Percentiles rank a stretch among this genome's conserved stretches.
Conservation (phyloP, 1,140 invertebrate genomes). For the Telenomus remus region DNA sequence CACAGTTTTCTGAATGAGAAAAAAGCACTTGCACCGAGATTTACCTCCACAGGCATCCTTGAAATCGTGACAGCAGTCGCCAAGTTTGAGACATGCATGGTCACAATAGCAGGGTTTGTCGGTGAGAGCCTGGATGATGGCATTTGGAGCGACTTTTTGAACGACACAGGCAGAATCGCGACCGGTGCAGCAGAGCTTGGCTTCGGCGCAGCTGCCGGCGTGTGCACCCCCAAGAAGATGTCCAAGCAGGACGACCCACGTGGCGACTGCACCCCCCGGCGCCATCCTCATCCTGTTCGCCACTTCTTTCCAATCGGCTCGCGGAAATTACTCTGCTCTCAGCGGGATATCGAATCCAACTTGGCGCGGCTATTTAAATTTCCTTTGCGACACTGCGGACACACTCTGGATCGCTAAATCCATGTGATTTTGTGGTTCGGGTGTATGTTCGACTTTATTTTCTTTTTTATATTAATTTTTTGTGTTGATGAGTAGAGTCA, state of each 20-base stretch:
- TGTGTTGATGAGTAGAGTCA: no score
- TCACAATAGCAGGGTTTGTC: conserved; percentile 93
- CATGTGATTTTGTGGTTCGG: conserved; percentile 6
- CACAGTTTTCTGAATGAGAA: no score
- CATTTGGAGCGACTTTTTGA: conserved; percentile 87
- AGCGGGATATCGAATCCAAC: conserved; percentile 31
- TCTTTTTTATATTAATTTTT: background rate
- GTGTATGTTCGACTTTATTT: conserved; percentile 2
- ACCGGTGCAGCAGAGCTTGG: conserved; percentile 86
- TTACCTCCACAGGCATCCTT: conserved; percentile 90
- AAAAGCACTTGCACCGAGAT: conserved; percentile 37
- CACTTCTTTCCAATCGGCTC: conserved; percentile 7
- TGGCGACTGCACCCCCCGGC: conserved; percentile 17
- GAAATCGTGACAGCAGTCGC: conserved; percentile 90
- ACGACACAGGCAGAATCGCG: conserved; percentile 91
- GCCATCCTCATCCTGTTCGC: conserved; percentile 6
- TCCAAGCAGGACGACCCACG: conserved; percentile 30
- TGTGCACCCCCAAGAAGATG: conserved; percentile 26
- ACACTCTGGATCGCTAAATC: conserved; percentile 8
- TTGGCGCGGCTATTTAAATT: conserved; percentile 48
- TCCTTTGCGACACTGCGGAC: conserved; percentile 12
- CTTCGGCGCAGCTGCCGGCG: conserved; percentile 82
- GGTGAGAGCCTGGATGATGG: conserved; percentile 85
- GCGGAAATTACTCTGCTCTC: conserved; percentile 23
- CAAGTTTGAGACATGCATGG: conserved; percentile 89